Conservation (phyloP, 2,113 vertebrate genomes). For the Nerophis ophidion region DNA sequence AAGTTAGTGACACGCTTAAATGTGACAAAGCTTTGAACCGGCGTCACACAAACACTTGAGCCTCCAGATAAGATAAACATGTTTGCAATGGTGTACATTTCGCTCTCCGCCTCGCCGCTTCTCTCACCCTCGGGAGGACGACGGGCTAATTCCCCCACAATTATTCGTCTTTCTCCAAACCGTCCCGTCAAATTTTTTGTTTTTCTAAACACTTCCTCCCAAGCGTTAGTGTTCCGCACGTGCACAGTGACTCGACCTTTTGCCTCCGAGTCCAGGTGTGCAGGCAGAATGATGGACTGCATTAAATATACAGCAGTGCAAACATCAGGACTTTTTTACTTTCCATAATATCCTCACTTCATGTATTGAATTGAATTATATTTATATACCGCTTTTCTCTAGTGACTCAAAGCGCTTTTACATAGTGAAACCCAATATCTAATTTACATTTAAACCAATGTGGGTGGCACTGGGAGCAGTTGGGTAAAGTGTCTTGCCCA, state of each 20-base stretch:
- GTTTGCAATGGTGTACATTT: slow-evolving; percentile 75
- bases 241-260: slow-evolving; percentile 25
- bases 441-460: no score
- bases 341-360: neutral
- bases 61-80: slow-evolving; percentile 68
- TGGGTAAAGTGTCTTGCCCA: no score
- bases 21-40: slow-evolving; percentile 69
- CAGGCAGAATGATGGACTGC: slow-evolving; percentile 71
- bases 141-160: slow-evolving; percentile 47
- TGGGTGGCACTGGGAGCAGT: no score
- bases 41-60: slow-evolving; percentile 60
- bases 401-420: no score
- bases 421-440: no score
- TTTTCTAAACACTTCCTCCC: slow-evolving; percentile 1
- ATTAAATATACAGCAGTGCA: slow-evolving; percentile 75
- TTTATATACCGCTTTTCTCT: no score
- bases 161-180: slow-evolving; percentile 46
- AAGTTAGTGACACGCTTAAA: slow-evolving; percentile 61
- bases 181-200: slow-evolving; percentile 49
- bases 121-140: neutral
- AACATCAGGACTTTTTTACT: neutral
- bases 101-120: slow-evolving; percentile 48
- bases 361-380: no score
- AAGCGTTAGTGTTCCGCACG: slow-evolving; percentile 44
- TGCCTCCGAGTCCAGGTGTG: slow-evolving; percentile 14